A percentile compares a stretch with the other conserved stretches of the same genome.
Conservation (phyloP, 2,888 invertebrate genomes). For the Mesoligia furuncula region DNA sequence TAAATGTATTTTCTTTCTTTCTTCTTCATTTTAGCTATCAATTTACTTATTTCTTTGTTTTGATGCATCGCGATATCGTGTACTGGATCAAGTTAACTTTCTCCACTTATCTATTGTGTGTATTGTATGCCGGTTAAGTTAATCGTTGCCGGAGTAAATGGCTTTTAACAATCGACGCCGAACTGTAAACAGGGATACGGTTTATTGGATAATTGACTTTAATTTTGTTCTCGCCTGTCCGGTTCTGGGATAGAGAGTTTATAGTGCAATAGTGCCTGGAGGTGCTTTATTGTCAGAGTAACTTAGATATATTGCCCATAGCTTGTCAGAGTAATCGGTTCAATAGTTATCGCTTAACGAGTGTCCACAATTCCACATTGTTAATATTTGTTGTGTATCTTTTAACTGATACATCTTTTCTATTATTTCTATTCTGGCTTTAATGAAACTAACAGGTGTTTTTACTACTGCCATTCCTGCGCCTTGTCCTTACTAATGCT, state of each 20-base stretch:
- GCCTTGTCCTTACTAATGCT: neutral
- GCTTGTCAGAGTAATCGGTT: constrained; percentile 13
- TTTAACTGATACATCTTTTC: neutral
- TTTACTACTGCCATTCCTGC: neutral
- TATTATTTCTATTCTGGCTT: neutral
- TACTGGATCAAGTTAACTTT: constrained; percentile 21
- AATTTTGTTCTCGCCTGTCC: constrained; percentile 50
- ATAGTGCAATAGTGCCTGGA: constrained; percentile 1
- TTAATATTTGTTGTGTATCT: neutral
- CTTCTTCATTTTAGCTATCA: neutral
- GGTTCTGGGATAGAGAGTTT: constrained; percentile 38
- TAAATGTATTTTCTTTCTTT: too few species aligned
- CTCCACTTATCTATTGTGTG: constrained; percentile 21
- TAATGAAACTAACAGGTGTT: neutral
- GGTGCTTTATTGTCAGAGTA: constrained; percentile 21
- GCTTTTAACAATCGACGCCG: constrained; percentile 61
- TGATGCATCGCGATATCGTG: neutral
- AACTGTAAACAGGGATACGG: constrained; percentile 63
- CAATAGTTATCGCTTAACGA: neutral
- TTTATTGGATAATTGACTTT: constrained; percentile 65
- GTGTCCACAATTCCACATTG: neutral
- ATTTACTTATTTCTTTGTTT: neutral
- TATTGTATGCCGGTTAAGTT: constrained; percentile 58
- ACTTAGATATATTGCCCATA: constrained; percentile 24
- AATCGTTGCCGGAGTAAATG: constrained; percentile 58